Percentiles rank a stretch among this genome's conserved stretches.
These are phyloP conservation scores for Allobates femoralis DNA, from an alignment of 2,797 vertebrate species.

Conservation along the genomic window DNA sequence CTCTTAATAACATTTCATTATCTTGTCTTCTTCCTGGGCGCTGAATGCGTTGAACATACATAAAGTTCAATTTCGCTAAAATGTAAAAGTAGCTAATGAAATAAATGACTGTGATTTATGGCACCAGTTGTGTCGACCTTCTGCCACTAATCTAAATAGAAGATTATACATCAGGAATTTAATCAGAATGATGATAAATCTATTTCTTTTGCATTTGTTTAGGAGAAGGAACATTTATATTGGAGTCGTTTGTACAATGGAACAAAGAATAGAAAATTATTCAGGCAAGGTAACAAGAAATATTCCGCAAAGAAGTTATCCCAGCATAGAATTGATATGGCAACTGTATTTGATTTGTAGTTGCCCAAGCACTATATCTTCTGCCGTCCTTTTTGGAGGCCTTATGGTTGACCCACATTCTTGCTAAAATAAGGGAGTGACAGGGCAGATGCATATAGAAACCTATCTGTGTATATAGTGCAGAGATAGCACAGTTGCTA, in stretches of 20 bases:
- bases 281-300: neutral
- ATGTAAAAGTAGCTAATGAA: conserved; percentile 34
- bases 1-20: conserved; percentile 38
- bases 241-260: neutral
- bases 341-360: no score
- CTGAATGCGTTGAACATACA: conserved; percentile 18
- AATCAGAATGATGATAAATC: conserved; percentile 41
- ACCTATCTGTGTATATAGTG: no score
- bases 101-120: conserved; percentile 54
- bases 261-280: neutral
- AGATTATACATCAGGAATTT: conserved; percentile 33
- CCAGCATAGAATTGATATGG: neutral
- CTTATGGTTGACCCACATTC: neutral
- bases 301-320: neutral
- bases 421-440: no score
- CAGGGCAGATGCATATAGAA: no score
- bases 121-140: conserved; percentile 24
- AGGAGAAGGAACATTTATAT: neutral
- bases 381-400: neutral
- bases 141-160: conserved; percentile 38
- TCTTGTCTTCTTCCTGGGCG: neutral
- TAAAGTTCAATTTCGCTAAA: conserved; percentile 37
- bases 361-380: neutral
- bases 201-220: conserved; percentile 11
- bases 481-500: no score